Evolutionary conservation across 2,797 vertebrate genomes (phyloP), one percentile per base, ranked within the genome.

Genomic region (Orientallactaga sibirica): DNA sequence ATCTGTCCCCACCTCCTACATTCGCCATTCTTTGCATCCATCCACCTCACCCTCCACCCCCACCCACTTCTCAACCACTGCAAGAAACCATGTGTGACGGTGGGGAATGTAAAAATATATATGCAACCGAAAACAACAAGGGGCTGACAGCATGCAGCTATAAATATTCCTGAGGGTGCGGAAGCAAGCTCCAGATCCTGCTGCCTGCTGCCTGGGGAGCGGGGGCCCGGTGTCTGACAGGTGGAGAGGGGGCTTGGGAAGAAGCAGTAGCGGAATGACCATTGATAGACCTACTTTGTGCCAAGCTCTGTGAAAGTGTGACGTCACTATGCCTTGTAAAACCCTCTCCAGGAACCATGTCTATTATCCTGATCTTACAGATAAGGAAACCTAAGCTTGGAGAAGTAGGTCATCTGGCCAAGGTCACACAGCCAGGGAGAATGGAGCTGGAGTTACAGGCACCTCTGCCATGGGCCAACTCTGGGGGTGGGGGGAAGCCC

Each of bases 91-190:
- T 91, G 95, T 97, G 95, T 96, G 96, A 95, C 16, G 52, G 93
- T 84, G 92, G 96, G 91, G 95, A 96, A 92, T 96, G 91, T 96
- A 97, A 97, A 97, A 97, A 97, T 97, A 97, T 89, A 96, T 95
- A 93, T 94, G 95, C 82, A 93, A 95, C 95, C 29, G 48, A 94
- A 91, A 96, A 96, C 95, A 96, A 90, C 96, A 94, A 91, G 71
- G 33, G 71, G 88, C 96, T 97, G 96, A 93, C 93, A 95, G 96
- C 95, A 95, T 92, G 66, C 79, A 1, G 96, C 96, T 97, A 97
- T 97, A 97, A 97, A 97, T 97, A 97, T 79, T 41, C 92, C 43
- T 83, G 19, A 15, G 84, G 84, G 76, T 75, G 86, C 48, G 29
- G 96, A 92, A 79, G 43, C 22, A 3, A 2, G 7, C 66, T 93